Base-by-base conservation (phyloP, 2,888 invertebrate genomes). In the Hypsopygia costalis region DNA sequence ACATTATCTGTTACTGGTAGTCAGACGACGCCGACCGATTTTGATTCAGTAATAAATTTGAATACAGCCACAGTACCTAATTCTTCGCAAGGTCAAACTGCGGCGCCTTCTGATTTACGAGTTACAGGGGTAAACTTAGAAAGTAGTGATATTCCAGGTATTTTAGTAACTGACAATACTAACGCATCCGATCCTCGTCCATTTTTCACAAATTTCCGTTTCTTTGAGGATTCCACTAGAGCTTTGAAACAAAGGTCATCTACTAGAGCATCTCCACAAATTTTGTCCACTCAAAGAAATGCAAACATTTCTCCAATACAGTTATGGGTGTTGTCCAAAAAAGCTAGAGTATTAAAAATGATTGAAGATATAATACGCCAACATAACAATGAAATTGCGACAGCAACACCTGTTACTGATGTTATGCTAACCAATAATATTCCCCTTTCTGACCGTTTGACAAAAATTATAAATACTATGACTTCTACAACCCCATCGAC, bases 321-420 rank as follows among this genome's bases (percentile, higher is more conserved):
- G 50, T 55, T 88, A 49, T 83, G 80, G 83, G 68, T 88, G 50
- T 62, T 89, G 46, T 83, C 88, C n/a, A 85, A 81, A 62, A 83
- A 87, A 70, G 88, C 89, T 45, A 74, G 73, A 48, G 81, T 89
- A 46, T 71, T 89, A 44, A 76, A 86, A 66, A 86, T 88, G 80
- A 89, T 89, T 40, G 88, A 89, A 76, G 81, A 88, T 44, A 59
- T 90, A 31, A 78, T 90, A 54, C 67, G 70, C 54, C 74, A 80
- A 53, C 88, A 90, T 48, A 82, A 89, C 52, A 67, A 71, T 38
- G 88, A 89, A 65, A 60, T 88, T 49, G 74, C 72, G 27, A 83
- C 78, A 49, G 72, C 69, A 38, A 60, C 67, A 40, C 66, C 78
- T 32, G 55, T 86, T 48, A 69, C 65, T 51, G 80, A 82, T 42